Base-by-base conservation (phyloP, 1,140 invertebrate species). In the Lineus longissimus region DNA sequence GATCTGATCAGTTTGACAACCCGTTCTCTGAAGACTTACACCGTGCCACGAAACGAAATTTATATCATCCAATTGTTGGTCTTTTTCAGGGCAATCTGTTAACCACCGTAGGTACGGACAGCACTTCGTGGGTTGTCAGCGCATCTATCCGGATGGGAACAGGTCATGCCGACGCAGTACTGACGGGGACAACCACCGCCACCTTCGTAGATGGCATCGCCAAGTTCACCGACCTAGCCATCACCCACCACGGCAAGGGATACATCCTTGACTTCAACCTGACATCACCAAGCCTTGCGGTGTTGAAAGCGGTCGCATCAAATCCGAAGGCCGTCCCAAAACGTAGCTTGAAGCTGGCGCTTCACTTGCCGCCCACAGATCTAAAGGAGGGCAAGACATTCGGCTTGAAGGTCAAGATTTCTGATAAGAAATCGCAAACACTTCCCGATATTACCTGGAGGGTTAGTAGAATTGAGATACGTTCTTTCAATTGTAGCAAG, bases 211-310 rank as follows among this genome's bases (percentile, higher is more conserved):
- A 51, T n/a, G 47, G 47, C 6, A 23, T 19, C 19, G 47, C 47
- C 19, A 51, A 51, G n/a, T 51, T 51, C n/a, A 51, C 47, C 6
- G 47, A 51, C 25, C n/a, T 51, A 9, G 47, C 47, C 47, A 51
- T 51, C 47, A 7, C 47, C 4, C 47, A 51, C 25, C 25, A 51
- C 47, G 47, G 47, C 9, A 9, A 19, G n/a, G 47, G n/a, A 4
- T 51, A 51, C 47, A 51, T 23, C 25, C n/a, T 51, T 4, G 47
- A 51, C 9, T 51, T 51, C 25, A 19, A 27, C n/a, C 19, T 51
- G 4, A 51, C 25, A 19, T 23, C n/a, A 9, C 47, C 47, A 4
- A 51, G 19, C n/a, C n/a, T 27, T 51, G n/a, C 47, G 6, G 25
- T 27, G 47, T n/a, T 51, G 47, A 51, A 19, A 27, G 25, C 47